A percentile compares a stretch with the other conserved stretches of the same genome.
phyloP scores from a whole-genome alignment of 92 coral and sea anemone species.

The Epizoanthus scotinus region DNA sequence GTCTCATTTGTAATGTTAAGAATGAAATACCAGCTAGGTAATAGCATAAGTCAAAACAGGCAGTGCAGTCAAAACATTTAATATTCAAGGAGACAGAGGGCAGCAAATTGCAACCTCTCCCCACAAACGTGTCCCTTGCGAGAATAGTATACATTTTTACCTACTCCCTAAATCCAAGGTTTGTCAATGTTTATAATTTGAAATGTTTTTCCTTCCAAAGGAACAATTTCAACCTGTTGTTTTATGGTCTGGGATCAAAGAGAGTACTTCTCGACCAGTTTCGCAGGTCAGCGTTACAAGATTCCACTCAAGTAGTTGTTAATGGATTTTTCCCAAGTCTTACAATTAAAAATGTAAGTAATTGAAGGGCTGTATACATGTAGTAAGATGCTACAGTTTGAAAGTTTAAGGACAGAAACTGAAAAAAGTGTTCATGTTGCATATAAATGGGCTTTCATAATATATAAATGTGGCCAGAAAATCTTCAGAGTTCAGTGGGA shows the following conservation, averaged over 20 bases:
- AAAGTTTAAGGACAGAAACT: no score
- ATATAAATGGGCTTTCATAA: no score
- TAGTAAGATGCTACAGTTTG: neutral
- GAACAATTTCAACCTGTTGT: slow-evolving; percentile 85
- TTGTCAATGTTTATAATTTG: neutral
- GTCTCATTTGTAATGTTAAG: no score
- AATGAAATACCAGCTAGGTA: no score
- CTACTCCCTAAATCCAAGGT: neutral
- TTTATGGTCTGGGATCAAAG: slow-evolving; percentile 96
- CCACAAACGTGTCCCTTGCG: neutral
- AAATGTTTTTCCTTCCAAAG: slow-evolving; percentile 37
- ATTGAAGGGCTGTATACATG: no score
- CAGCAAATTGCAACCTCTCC: neutral
- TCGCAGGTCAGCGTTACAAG: slow-evolving; percentile 73
- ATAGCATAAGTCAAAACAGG: no score
- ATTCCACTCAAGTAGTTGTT: slow-evolving; percentile 74
- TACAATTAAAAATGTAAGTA: slow-evolving; percentile 86
- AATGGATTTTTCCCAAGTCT: slow-evolving; percentile 97
- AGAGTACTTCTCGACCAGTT: slow-evolving; percentile 86
- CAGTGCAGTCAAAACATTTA: no score
- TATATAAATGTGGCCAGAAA: no score
- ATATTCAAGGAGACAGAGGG: no score
- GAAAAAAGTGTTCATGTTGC: no score
- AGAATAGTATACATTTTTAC: no score
- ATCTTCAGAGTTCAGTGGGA: no score